Base-by-base conservation (phyloP, 2,888 invertebrate species). In the Dryobotodes eremita region DNA sequence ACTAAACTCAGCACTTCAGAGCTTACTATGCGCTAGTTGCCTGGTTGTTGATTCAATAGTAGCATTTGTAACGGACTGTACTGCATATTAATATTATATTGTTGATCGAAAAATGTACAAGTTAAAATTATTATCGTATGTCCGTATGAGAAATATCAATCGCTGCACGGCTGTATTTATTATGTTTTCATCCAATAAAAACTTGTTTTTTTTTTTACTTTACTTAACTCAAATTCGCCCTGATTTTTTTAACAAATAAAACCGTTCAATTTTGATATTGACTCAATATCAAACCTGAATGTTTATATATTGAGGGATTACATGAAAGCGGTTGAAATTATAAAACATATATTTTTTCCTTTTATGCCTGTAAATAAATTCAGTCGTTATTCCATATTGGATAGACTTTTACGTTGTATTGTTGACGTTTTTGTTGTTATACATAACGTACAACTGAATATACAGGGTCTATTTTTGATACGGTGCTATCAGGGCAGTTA, bases 1-100 rank as follows among this genome's bases (percentile, higher is more conserved):
- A 48, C 65, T 59, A 48, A 23, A 46, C 15, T 53, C 36, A 10
- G 46, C 20, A 50, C 26, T 31, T 20, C 31, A 48, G 26, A 26
- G 8, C 55, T 36, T 53, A 36, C 20, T 36, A 23, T 23, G 26
- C 10, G 31, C n/a, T 81, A 61, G 48, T n/a, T 48, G 13, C 17
- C n/a, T n/a, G n/a, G n/a, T n/a, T n/a, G n/a, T n/a, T 62, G 61
- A 48, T 73, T 50, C 36, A 42, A 68, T 55, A 36, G 36, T 46
- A 59, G 42, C 53, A 20, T 36, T 71, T 15, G 11, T 31, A 17
- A 23, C 53, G 46, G 48, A 69, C 69, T 31, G 5, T 61, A 36
- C 48, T 61, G 20, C 13, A 59, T 46, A 36, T 26, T 26, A 20
- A 42, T 42, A 6, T 36, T n/a, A n/a, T n/a, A n/a, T 42, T 42